These are phyloP conservation scores for Hucho hucho DNA, from an alignment of 2,113 vertebrate species.

Conservation along the genomic window DNA sequence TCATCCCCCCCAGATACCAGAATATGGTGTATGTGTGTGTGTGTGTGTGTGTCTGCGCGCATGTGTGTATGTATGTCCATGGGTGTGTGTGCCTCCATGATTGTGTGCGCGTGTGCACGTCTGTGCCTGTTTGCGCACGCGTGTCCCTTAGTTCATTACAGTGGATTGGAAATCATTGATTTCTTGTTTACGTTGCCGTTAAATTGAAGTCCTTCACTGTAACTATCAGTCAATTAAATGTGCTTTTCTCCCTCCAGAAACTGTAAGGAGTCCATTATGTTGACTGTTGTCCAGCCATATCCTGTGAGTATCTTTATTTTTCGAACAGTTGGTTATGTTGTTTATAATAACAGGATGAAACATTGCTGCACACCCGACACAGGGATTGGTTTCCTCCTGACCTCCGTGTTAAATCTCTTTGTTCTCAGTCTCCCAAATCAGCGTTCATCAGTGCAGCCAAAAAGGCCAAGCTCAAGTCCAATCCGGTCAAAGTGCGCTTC, in stretches of 20 bases:
- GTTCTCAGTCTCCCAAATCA: conserved; percentile 91
- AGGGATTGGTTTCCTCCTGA: not conserved
- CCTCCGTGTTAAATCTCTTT: not conserved
- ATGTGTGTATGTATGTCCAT: too few species aligned
- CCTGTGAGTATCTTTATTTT: conserved; percentile 79
- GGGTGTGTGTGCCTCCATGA: too few species aligned
- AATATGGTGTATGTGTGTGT: too few species aligned
- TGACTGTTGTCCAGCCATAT: conserved; percentile 95
- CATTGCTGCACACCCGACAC: not conserved
- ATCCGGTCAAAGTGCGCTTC: conserved; percentile 97
- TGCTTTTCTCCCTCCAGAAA: conserved; percentile 78
- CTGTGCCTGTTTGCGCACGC: too few species aligned
- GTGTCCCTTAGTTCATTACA: too few species aligned
- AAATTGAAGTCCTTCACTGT: not conserved
- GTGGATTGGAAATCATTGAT: too few species aligned
- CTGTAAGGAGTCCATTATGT: conserved; percentile 96
- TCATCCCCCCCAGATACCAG: too few species aligned
- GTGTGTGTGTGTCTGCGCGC: too few species aligned
- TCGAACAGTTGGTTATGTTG: too few species aligned
- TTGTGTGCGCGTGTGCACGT: too few species aligned
- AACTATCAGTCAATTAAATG: not conserved
- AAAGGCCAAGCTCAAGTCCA: conserved; percentile 98
- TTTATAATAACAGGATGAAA: too few species aligned
- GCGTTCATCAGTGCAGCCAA: conserved; percentile 99
- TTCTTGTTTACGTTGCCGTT: not conserved